Percentiles rank a stretch among this genome's conserved stretches.
phyloP scores from a whole-genome alignment of 2,797 vertebrate species.

The Hapalemur alaotrensis region DNA sequence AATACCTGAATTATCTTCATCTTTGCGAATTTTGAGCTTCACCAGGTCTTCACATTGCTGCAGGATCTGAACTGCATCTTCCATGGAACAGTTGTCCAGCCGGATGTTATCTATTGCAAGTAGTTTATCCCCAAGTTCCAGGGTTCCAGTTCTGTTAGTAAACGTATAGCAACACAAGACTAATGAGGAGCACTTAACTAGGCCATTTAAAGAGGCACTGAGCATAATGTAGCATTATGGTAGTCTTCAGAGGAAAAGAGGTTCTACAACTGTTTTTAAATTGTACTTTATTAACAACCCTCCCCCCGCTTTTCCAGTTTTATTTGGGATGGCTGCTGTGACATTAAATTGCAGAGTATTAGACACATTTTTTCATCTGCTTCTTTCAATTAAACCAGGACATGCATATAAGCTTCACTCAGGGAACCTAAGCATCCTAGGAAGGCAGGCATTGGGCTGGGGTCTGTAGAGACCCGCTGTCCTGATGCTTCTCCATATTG shows the following conservation, averaged over 20 bases:
- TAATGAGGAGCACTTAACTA: not conserved
- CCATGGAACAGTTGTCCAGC: constrained; percentile 98
- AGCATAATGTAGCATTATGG: not conserved
- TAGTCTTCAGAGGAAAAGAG: not conserved
- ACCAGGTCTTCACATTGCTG: constrained; percentile 98
- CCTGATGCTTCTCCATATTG: not conserved
- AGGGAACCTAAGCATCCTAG: not conserved
- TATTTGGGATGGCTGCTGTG: not conserved
- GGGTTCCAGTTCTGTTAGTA: constrained; percentile 92
- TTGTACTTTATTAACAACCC: not conserved
- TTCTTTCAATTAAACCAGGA: not conserved
- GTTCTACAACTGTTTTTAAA: constrained; percentile 33
- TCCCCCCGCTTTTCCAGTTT: not conserved
- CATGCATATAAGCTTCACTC: not conserved
- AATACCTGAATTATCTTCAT: constrained; percentile 98
- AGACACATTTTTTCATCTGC: constrained; percentile 18
- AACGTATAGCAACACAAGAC: constrained; percentile 18
- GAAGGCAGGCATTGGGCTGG: not conserved
- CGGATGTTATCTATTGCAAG: constrained; percentile 98
- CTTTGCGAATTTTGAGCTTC: constrained; percentile 98
- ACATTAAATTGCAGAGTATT: not conserved
- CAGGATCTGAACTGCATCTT: constrained; percentile 98
- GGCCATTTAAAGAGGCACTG: not conserved
- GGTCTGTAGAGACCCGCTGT: not conserved
- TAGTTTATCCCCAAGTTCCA: constrained; percentile 96